Base-by-base conservation (phyloP, 2,797 vertebrate species). In the Xenops minutus region DNA sequence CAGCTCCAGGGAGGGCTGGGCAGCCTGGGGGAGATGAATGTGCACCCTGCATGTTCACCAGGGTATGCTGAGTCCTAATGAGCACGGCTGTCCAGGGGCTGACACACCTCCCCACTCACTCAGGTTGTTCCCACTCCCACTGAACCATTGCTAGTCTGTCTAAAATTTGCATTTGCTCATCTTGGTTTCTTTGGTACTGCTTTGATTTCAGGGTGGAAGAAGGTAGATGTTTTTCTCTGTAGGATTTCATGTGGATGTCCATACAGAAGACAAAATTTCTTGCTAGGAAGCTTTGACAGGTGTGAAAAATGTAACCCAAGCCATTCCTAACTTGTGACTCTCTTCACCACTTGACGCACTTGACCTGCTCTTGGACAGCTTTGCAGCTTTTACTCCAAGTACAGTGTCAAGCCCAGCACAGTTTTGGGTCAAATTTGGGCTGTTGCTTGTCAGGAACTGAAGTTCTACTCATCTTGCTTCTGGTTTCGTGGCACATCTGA, bases 1-100 rank as follows among this genome's bases (percentile, higher is more conserved):
- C 93, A 93, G 79, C 93, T 92, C 86, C 19, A 2, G 49, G 54
- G 34, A 84, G 86, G 91, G 91, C 75, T 59, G 69, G 55, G 85
- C 49, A 72, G 59, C 80, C 85, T 23, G 68, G 56, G 34, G 19
- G 26, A 74, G 82, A 61, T 68, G 24, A 20, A 1, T 3, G 5
- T 13, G 44, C 36, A 15, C 68, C 37, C 37, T 62, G 20, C 13
- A 10, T 15, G 19, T 13, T 24, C 48, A 11, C 43, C 64, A 24
- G 30, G 13, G 15, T 34, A 10, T 43, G 75, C 49, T n/a, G 66
- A 12, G 14, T 29, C 55, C 19, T 5, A 12, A 5, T 12, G 51
- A 30, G 29, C 15, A 2, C 21, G 46, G 12, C 7, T 46, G 41
- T 56, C 58, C 84, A 55, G 22, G 27, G 54, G 23, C 29, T 74